phyloP scores from a whole-genome alignment of 2,888 invertebrate genomes.

The Loripinus fragilis region DNA sequence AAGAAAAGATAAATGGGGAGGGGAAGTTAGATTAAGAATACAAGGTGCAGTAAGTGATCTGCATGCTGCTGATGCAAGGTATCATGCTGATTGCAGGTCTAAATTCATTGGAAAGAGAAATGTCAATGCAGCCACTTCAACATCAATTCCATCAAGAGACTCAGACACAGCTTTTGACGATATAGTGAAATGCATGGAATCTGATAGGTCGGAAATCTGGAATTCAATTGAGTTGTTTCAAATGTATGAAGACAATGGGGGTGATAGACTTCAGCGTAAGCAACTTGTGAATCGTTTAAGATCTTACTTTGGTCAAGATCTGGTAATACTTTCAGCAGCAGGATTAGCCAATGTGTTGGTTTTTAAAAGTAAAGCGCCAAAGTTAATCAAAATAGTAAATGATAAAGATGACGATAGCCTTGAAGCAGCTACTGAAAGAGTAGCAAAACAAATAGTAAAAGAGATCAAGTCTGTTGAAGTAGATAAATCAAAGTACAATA shows the following conservation, averaged over 20 bases:
- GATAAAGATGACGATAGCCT: slow-evolving; percentile 30
- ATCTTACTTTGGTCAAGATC: slow-evolving; percentile 26
- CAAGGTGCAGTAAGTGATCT: slow-evolving; percentile 50
- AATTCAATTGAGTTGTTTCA: background rate
- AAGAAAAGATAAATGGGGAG: slow-evolving; percentile 21
- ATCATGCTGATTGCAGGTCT: background rate
- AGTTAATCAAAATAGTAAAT: slow-evolving; percentile 28
- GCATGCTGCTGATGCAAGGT: slow-evolving; percentile 38
- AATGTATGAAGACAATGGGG: background rate
- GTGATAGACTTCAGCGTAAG: background rate
- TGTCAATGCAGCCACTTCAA: background rate
- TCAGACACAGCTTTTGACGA: slow-evolving; percentile 17
- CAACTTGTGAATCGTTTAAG: background rate
- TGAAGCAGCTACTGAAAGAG: slow-evolving; percentile 14
- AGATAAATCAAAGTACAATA: slow-evolving; percentile 21
- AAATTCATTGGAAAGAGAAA: slow-evolving; percentile 28
- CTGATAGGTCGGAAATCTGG: slow-evolving; percentile 16
- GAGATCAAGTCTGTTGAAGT: slow-evolving; percentile 19
- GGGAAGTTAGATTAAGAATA: slow-evolving; percentile 26
- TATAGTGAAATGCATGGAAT: slow-evolving; percentile 9
- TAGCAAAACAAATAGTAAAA: slow-evolving; percentile 23
- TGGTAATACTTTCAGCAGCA: slow-evolving; percentile 23
- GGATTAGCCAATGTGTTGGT: slow-evolving; percentile 42
- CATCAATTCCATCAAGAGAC: slow-evolving; percentile 8
- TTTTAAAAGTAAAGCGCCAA: no score